Percentiles rank a stretch among this genome's conserved stretches.
These are phyloP conservation scores for Telmatochromis brichardi DNA, from an alignment of 2,113 vertebrate genomes.

Conservation along the genomic window DNA sequence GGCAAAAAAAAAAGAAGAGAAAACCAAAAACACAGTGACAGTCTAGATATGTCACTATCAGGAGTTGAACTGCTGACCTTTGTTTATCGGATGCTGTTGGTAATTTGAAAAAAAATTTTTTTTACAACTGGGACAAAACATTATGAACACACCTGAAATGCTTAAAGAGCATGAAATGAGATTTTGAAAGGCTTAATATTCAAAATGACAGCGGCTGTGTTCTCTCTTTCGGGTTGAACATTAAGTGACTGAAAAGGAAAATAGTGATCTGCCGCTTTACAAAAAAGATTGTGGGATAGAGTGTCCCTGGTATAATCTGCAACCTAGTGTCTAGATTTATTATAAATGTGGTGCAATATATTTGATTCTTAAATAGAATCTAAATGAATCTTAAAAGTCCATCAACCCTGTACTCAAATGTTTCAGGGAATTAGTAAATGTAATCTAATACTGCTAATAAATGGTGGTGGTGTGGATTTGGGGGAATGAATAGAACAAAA, in stretches of 20 bases:
- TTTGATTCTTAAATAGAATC: not conserved
- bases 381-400: not conserved
- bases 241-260: not conserved
- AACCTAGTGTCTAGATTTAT: not conserved
- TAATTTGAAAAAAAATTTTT: not conserved
- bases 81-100: not conserved
- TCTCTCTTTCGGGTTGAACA: not conserved
- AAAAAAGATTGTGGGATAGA: not conserved
- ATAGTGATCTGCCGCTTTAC: not conserved
- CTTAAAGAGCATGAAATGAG: not conserved
- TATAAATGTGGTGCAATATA: not conserved
- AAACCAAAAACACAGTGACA: not conserved
- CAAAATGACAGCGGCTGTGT: not conserved
- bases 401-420: not conserved
- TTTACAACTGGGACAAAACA: not conserved
- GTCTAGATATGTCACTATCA: not conserved
- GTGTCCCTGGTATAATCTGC: not conserved
- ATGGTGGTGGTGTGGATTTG: not conserved
- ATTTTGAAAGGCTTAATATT: not conserved
- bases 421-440: not conserved
- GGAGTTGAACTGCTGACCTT: not conserved
- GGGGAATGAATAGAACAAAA: not conserved
- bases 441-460: not conserved
- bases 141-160: not conserved
- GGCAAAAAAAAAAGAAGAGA: not conserved